Percentiles rank a stretch among this genome's conserved stretches.
Evolutionary conservation across 1,140 invertebrate genomes (phyloP).

Genomic region (Trypoxylus dichotomus): DNA sequence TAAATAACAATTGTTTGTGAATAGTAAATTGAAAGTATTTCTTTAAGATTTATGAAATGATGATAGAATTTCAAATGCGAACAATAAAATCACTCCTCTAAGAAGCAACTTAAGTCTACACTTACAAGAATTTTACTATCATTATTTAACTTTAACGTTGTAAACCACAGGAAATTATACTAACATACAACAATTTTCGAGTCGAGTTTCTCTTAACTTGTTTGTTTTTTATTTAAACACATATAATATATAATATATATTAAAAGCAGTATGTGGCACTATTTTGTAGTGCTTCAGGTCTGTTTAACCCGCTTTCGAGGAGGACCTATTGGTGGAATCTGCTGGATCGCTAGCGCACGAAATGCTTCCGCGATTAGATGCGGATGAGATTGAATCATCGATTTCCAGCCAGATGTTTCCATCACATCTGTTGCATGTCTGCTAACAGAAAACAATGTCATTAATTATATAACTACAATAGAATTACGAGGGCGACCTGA

Average conservation of each 20-base stretch:
- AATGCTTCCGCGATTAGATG: constrained; percentile 98
- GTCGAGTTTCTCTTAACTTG: constrained; percentile 36
- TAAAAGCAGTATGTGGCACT: constrained; percentile 42
- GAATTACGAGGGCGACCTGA: too few relatives aligned
- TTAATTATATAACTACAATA: not conserved
- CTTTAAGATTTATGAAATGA: not conserved
- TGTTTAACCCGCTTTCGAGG: constrained; percentile 92
- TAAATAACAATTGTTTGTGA: not conserved
- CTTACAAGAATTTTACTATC: constrained; percentile 32
- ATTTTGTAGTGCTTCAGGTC: constrained; percentile 64
- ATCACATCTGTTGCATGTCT: constrained; percentile 98
- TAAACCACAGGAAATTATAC: constrained; percentile 35
- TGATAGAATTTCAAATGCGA: not conserved
- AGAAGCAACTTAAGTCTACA: constrained; percentile 32
- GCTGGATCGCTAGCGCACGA: constrained; percentile 94
- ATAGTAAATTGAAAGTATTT: not conserved
- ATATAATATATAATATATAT: constrained; percentile 40
- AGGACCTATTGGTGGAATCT: constrained; percentile 96
- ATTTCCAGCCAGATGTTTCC: constrained; percentile 97
- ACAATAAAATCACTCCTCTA: not conserved
- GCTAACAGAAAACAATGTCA: constrained; percentile 14
- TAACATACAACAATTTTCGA: constrained; percentile 38
- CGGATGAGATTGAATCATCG: constrained; percentile 95
- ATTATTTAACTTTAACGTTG: constrained; percentile 12
- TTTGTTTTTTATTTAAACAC: constrained; percentile 28